Evolutionary conservation across 1,140 invertebrate genomes (phyloP), one percentile per base, ranked within the genome.

Genomic region (Patella vulgata): DNA sequence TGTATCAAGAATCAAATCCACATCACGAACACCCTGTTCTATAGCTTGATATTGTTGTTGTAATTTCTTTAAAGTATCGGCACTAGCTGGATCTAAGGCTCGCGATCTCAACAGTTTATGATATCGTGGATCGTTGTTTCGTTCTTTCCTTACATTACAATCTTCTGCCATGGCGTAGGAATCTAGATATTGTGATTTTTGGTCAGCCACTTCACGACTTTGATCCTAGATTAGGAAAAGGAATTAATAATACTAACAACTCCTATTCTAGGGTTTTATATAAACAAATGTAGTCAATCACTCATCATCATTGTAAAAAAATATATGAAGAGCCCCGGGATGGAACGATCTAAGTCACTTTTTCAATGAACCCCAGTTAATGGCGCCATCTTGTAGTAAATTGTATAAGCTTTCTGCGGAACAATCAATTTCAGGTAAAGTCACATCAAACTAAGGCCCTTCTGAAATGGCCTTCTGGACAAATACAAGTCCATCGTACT

Each of bases 81-180:
- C 70, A 53, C 78, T 83, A 14, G 74, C 70, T 11, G 85, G 84
- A 62, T 85, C 82, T 21, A 86, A 50, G 9, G 75, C 63, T 33
- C 78, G 48, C 14, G 70, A 55, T 59, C 71, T 68, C 17, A 80
- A 68, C 47, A 86, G 59, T 1, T 78, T 62, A 17, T 64, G 59
- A 53, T 84, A 85, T 31, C 71, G 70, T 4, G 76, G 72, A 47
- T 85, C 82, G 27, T 56, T 68, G 48, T 81, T 75, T 3, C 79
- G 66, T 17, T 78, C 63, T n/a, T 82, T 56, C 19, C 73, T 51
- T 23, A 78, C 64, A 9, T 71, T 60, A 55, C 80, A 82, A 33
- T 86, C 81, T 66, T 85, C 83, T 3, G 74, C 55, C 66, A 77
- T 74, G 12, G 74, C 75, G 63, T 82, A 82, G 25, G 74, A 57